Percentiles rank a stretch among this genome's conserved stretches.
Conservation (phyloP, 1,140 invertebrate species). For the Episyrphus balteatus region DNA sequence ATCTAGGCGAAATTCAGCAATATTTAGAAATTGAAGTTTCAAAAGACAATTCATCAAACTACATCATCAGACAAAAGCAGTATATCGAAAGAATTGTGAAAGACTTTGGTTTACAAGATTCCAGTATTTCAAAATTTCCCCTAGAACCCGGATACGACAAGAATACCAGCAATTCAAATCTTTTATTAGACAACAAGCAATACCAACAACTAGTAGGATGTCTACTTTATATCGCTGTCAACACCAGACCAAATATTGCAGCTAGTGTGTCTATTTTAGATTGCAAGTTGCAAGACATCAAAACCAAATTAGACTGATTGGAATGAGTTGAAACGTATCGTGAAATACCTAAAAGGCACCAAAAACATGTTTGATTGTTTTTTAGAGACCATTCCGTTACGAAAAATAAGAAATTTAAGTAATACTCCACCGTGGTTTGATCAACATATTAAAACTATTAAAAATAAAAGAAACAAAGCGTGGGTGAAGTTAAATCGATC, state of each 20-base stretch:
- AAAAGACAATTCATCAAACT: too few relatives aligned
- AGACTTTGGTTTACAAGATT: background rate
- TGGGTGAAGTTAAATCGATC: too few relatives aligned
- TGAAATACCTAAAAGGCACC: slow-evolving; percentile 37
- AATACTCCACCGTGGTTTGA: too few relatives aligned
- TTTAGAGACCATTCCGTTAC: too few relatives aligned
- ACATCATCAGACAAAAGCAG: background rate
- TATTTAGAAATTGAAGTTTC: too few relatives aligned
- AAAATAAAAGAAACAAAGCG: too few relatives aligned
- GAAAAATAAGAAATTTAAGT: too few relatives aligned
- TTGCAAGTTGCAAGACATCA: slow-evolving; percentile 35
- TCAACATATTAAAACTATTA: too few relatives aligned
- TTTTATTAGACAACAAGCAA: background rate
- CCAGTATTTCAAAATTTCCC: background rate
- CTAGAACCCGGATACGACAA: background rate
- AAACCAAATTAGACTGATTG: slow-evolving; percentile 28
- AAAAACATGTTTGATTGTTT: too few relatives aligned
- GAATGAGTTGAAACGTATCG: slow-evolving; percentile 27
- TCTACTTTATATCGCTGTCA: slow-evolving; percentile 8
- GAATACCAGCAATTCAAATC: too few relatives aligned
- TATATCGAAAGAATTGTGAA: background rate
- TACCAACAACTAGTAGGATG: background rate
- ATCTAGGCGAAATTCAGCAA: too few relatives aligned
- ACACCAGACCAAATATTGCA: slow-evolving; percentile 11
- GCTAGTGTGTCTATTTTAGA: slow-evolving; percentile 14